Evolutionary conservation across 2,113 vertebrate genomes (phyloP).

Genomic region (Galbula dea): DNA sequence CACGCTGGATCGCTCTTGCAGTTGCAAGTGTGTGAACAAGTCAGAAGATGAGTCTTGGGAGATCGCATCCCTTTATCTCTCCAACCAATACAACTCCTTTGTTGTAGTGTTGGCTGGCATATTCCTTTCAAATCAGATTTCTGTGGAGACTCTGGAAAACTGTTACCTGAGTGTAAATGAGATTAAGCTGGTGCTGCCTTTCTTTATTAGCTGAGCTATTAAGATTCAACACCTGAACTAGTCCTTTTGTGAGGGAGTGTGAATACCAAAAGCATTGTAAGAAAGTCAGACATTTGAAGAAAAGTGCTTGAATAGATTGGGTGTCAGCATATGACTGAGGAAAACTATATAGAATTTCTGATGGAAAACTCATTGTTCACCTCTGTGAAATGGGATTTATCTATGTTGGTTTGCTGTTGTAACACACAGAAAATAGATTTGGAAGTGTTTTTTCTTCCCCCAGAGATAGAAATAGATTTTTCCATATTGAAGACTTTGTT

Average conservation of each 20-base stretch:
- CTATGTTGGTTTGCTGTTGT: not conserved
- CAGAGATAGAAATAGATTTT: not conserved
- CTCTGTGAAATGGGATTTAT: not conserved
- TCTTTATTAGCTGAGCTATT: not conserved
- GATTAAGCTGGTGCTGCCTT: not conserved
- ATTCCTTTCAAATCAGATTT: slow-evolving; percentile 11
- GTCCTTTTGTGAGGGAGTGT: not conserved
- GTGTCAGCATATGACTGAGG: not conserved
- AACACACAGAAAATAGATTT: not conserved
- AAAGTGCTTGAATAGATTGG: not conserved
- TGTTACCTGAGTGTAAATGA: not conserved
- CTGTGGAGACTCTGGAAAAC: not conserved
- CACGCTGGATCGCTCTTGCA: not conserved
- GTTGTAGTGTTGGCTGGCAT: not conserved
- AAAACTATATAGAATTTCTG: not conserved
- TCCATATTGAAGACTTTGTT: not conserved
- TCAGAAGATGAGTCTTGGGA: not conserved
- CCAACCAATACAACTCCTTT: not conserved
- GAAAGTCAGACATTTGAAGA: not conserved
- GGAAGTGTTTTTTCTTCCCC: not conserved
- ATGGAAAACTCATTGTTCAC: not conserved
- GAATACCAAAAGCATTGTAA: not conserved
- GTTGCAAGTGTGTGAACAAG: not conserved
- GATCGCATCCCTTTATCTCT: slow-evolving; percentile 1
- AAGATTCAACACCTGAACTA: not conserved